Evolutionary conservation across 2,113 vertebrate species (phyloP).

Genomic region (Phainopepla nitens): DNA sequence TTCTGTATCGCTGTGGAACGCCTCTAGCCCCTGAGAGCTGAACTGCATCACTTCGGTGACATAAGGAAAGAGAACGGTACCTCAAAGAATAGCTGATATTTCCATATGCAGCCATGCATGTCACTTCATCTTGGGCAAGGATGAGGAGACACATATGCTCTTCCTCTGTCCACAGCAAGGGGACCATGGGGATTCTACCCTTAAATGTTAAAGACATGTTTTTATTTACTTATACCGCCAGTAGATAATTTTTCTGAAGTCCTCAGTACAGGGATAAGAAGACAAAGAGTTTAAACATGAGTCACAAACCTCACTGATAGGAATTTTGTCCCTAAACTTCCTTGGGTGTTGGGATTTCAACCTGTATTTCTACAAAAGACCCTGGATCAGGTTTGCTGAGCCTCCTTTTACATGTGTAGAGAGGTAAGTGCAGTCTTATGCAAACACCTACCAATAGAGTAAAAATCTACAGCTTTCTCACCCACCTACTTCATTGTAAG

Average conservation of each 20-base stretch:
- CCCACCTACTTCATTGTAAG: neutral
- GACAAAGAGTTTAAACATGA: neutral
- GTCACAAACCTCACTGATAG: neutral
- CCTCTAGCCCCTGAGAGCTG: neutral
- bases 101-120: neutral
- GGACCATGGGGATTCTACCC: neutral
- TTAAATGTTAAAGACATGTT: neutral
- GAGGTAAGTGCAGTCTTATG: neutral
- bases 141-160: neutral
- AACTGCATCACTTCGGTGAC: neutral
- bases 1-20: fast-evolving
- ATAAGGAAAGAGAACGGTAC: neutral
- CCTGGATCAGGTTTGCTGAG: neutral
- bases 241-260: neutral
- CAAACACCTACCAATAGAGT: neutral
- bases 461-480: neutral
- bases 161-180: neutral
- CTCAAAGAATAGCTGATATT: neutral
- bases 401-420: neutral
- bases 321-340: neutral
- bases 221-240: neutral
- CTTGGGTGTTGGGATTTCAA: neutral
- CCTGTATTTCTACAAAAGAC: neutral
- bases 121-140: neutral
- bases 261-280: neutral